Conservation (phyloP, 2,888 invertebrate species). For the Unio pictorum region DNA sequence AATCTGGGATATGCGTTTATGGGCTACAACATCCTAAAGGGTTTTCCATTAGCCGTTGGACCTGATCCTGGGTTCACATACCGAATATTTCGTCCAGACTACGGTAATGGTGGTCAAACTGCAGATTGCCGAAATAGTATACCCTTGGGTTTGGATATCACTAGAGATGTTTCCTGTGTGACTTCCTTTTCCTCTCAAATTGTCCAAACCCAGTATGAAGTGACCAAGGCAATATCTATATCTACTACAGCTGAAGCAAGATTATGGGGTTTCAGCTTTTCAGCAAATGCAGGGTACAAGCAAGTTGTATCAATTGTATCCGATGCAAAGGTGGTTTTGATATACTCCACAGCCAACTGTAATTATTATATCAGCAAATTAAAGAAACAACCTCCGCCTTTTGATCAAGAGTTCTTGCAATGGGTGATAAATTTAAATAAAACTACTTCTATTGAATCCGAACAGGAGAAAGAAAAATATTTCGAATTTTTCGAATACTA, state of each 20-base stretch:
- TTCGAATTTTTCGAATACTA: slow-evolving; percentile 16
- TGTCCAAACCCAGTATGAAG: slow-evolving; percentile 14
- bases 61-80: slow-evolving; percentile 31
- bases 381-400: slow-evolving; percentile 4
- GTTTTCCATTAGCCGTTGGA: slow-evolving; percentile 18
- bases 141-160: slow-evolving; percentile 14
- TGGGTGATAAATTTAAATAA: slow-evolving; percentile 13
- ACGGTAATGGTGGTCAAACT: slow-evolving; percentile 10
- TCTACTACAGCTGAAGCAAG: slow-evolving; percentile 7
- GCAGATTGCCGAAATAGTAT: slow-evolving; percentile 22
- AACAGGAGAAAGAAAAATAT: neutral
- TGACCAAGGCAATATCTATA: slow-evolving; percentile 10
- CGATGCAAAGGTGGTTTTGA: slow-evolving; percentile 13
- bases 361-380: slow-evolving; percentile 23
- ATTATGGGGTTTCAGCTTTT: slow-evolving; percentile 17
- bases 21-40: slow-evolving; percentile 23
- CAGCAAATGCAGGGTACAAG: slow-evolving; percentile 18
- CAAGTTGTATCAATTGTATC: slow-evolving; percentile 10
- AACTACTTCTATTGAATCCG: neutral
- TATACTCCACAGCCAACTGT: slow-evolving; percentile 21
- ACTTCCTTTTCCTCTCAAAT: slow-evolving; percentile 18
- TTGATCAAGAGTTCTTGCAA: slow-evolving; percentile 13
- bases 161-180: slow-evolving; percentile 23
- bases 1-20: slow-evolving; percentile 20
- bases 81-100: slow-evolving; percentile 25